A percentile compares a stretch with the other conserved stretches of the same genome.
These are phyloP conservation scores for Lepidochitona cinerea DNA, from an alignment of 2,888 invertebrate species.

Conservation along the genomic window DNA sequence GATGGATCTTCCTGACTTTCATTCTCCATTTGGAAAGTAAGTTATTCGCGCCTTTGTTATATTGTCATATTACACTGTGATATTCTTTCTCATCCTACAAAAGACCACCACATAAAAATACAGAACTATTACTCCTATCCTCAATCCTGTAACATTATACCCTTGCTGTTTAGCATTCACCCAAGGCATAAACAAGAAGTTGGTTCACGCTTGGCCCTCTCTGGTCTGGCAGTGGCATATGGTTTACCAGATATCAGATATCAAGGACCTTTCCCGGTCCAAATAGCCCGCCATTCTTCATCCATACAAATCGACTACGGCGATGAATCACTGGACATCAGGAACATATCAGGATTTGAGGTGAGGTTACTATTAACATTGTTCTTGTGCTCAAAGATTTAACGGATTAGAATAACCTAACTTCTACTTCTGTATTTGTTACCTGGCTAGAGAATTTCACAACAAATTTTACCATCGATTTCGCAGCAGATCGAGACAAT, in stretches of 20 bases:
- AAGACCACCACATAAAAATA: no score
- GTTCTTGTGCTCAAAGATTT: no score
- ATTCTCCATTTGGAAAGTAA: neutral
- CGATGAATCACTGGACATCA: neutral
- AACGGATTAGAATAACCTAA: neutral
- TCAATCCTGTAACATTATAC: no score
- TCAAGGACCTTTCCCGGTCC: constrained; percentile 34
- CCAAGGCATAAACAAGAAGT: constrained; percentile 33
- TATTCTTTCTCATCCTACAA: no score
- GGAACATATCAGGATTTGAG: neutral
- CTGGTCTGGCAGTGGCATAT: constrained; percentile 37
- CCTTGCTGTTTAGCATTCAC: no score
- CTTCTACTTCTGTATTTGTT: no score
- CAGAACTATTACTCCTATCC: no score
- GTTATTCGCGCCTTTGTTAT: neutral
- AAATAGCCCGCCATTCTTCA: neutral
- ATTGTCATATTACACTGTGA: no score
- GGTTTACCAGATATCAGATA: constrained; percentile 15
- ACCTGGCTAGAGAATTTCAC: no score
- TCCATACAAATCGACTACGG: neutral
- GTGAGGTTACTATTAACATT: neutral
- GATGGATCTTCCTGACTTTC: neutral
- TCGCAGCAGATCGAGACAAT: no score
- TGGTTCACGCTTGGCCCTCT: constrained; percentile 33
- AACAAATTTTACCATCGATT: no score